Percentiles rank a stretch among this genome's conserved stretches.
phyloP scores from a whole-genome alignment of 1,140 invertebrate species.

The Argopecten irradians region DNA sequence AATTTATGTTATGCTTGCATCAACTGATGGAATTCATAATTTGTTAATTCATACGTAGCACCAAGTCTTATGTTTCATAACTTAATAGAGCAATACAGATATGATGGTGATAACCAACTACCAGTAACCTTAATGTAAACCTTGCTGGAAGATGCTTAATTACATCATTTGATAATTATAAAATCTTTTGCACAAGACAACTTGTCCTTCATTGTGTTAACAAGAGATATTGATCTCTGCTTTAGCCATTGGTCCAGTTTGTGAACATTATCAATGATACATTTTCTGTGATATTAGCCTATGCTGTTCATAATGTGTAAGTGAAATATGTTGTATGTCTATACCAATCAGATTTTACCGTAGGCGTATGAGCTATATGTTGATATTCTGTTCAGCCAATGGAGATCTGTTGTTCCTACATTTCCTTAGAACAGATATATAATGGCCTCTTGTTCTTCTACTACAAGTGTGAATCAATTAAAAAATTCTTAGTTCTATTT shows the following conservation, averaged over 20 bases:
- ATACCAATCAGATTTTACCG: constrained; percentile 1
- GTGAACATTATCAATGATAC: constrained; percentile 12
- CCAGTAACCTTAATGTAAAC: too few species aligned
- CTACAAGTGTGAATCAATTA: not conserved
- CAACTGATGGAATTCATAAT: not conserved
- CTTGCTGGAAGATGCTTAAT: not conserved
- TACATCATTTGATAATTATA: not conserved
- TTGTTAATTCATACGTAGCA: not conserved
- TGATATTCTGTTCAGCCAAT: not conserved
- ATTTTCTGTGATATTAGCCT: constrained; percentile 22
- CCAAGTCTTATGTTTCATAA: not conserved
- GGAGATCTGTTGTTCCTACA: not conserved
- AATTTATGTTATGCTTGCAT: not conserved
- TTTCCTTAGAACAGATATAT: not conserved
- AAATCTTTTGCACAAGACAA: not conserved
- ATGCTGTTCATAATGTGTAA: constrained; percentile 6
- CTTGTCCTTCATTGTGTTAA: not conserved
- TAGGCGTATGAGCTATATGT: not conserved
- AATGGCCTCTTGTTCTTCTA: not conserved
- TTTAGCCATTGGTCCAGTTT: constrained; percentile 15
- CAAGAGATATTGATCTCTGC: not conserved
- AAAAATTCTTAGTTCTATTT: not conserved
- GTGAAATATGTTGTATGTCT: constrained; percentile 1
- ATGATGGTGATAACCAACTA: too few species aligned
- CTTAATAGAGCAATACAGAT: not conserved